phyloP scores from a whole-genome alignment of 2,888 invertebrate genomes.

The Ephialtes manifestator region DNA sequence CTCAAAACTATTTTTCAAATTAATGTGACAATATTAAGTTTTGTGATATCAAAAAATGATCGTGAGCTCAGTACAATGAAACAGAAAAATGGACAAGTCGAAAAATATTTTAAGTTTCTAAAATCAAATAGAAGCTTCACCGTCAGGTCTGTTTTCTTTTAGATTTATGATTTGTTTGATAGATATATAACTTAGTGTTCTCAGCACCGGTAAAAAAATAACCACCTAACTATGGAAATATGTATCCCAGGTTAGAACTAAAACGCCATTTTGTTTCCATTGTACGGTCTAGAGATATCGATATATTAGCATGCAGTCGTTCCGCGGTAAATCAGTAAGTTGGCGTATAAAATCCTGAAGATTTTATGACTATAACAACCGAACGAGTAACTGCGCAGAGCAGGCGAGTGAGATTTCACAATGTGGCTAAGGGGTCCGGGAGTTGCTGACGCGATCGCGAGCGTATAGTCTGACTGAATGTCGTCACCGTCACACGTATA shows the following conservation, averaged over 20 bases:
- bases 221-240: not conserved
- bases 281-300: slow-evolving; percentile 1
- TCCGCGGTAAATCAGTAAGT: not conserved
- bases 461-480: slow-evolving; percentile 15
- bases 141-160: too few relatives aligned
- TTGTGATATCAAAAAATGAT: too few relatives aligned
- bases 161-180: too few relatives aligned
- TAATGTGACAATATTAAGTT: too few relatives aligned
- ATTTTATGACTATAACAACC: slow-evolving; percentile 18
- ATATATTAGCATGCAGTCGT: slow-evolving; percentile 17
- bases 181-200: too few relatives aligned
- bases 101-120: too few relatives aligned
- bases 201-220: too few relatives aligned
- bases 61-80: too few relatives aligned
- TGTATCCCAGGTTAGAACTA: not conserved
- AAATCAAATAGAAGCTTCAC: too few relatives aligned
- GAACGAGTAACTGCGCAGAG: not conserved
- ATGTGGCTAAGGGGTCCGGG: slow-evolving; percentile 2
- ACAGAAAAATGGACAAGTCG: too few relatives aligned
- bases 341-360: slow-evolving; percentile 5
- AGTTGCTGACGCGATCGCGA: slow-evolving; percentile 26
- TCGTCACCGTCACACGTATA: slow-evolving; percentile 19
- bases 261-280: not conserved
- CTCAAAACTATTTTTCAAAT: too few relatives aligned
- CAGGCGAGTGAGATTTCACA: slow-evolving; percentile 24